Evolutionary conservation across 2,113 vertebrate species (phyloP).

Genomic region (Otolemur garnettii): DNA sequence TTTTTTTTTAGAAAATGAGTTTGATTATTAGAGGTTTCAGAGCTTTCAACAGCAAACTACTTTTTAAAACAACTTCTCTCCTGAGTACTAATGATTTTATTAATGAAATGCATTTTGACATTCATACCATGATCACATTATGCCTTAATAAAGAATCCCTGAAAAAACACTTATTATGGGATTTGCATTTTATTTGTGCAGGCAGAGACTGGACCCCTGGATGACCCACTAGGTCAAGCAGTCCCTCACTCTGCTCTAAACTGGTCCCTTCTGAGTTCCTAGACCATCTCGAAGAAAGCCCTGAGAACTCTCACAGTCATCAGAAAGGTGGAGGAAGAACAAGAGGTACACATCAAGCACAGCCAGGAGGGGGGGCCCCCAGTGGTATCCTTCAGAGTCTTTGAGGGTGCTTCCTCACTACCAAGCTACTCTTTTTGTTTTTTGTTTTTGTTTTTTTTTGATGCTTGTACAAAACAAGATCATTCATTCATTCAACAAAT

Average conservation of each 20-base stretch:
- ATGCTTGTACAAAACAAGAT: conserved; percentile 21
- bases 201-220: background rate
- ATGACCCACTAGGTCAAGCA: background rate
- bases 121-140: conserved; percentile 70
- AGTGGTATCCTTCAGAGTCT: background rate
- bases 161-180: conserved; percentile 67
- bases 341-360: background rate
- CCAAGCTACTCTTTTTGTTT: background rate
- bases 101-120: conserved; percentile 68
- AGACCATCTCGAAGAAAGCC: background rate
- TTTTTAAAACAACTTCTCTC: conserved; percentile 67
- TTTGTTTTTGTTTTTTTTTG: background rate
- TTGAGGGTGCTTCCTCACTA: background rate
- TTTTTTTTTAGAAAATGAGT: conserved; percentile 26
- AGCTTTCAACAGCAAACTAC: conserved; percentile 38
- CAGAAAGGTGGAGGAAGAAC: background rate
- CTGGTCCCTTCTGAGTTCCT: background rate
- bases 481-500: conserved; percentile 55
- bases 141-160: conserved; percentile 75
- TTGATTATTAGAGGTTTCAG: conserved; percentile 36
- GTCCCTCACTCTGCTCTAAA: background rate
- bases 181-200: conserved; percentile 58
- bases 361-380: background rate
- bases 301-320: background rate
- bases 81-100: conserved; percentile 62